A percentile compares a stretch with the other conserved stretches of the same genome.
Conservation (phyloP, 2,113 vertebrate genomes). For the Halcyon malimbica region DNA sequence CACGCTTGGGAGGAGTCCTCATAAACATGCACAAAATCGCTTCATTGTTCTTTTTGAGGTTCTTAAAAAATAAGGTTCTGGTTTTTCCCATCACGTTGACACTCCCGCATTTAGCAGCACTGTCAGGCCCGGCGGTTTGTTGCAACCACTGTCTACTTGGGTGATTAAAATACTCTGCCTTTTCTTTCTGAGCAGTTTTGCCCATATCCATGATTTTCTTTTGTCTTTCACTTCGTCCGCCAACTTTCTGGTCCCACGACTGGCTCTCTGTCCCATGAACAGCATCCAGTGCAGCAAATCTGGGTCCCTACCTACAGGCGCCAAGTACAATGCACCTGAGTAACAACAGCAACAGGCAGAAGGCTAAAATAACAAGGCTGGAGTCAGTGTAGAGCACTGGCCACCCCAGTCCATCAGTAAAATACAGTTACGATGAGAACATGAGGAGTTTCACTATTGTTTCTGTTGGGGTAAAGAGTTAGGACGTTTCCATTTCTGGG, state of each 20-base stretch:
- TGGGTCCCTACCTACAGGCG: not conserved
- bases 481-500: not conserved
- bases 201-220: not conserved
- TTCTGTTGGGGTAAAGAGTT: not conserved
- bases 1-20: not conserved
- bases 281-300: not conserved
- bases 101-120: not conserved
- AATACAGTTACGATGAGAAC: not conserved
- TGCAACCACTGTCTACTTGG: not conserved
- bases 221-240: not conserved
- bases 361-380: not conserved
- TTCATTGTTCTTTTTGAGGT: not conserved
- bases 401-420: not conserved
- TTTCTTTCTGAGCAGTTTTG: not conserved
- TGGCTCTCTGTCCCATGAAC: not conserved
- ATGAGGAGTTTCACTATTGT: not conserved
- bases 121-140: not conserved
- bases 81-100: not conserved
- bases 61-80: not conserved
- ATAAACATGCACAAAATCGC: not conserved
- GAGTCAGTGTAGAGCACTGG: not conserved
- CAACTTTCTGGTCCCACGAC: not conserved
- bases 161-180: not conserved
- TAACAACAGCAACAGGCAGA: not conserved
- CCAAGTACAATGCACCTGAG: not conserved